Base-by-base conservation (phyloP, 1,140 invertebrate genomes). In the Uloborus diversus region DNA sequence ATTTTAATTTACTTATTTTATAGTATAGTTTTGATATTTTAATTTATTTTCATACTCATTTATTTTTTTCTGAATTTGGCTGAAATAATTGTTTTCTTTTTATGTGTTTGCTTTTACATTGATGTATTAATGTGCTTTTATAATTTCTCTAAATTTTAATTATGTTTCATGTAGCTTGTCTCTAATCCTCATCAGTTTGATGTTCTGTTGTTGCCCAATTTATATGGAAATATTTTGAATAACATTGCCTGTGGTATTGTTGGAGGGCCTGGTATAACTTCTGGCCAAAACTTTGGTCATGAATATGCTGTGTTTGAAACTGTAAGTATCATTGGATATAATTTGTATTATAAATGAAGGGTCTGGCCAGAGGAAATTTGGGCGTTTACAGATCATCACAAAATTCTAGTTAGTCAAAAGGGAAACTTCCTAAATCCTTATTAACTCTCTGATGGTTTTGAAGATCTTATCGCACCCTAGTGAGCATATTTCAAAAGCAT, bases 131-230 rank as follows among this genome's bases (percentile, higher is more conserved):
- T n/a, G n/a, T n/a, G n/a, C n/a, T n/a, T n/a, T n/a, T n/a, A n/a
- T n/a, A n/a, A n/a, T n/a, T 42, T 1, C 25, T 71, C 2, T 69
- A 49, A 35, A 59, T 57, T 42, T n/a, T n/a, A n/a, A n/a, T n/a
- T n/a, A n/a, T 32, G 51, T 70, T 57, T 42, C 59, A 64, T 66
- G 59, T 86, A 90, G 87, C 89, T 99, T n/a, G 97, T 99, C 0
- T 94, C 96, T 0, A 96, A 94, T 84, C 97, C 97, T 0, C 92
- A 97, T 85, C 96, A 99, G 86, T 99, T 99, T 89, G 98, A 99
- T 88, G 96, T 99, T 14, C 94, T 99, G 91, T 89, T 99, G 17
- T 97, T 98, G 91, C 98, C 98, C 0, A 99, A 99, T 88, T 88
- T 99, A 51, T 99, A 99, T 87, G 98, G 98, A 4, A 95, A 96